phyloP scores from a whole-genome alignment of 2,888 invertebrate species.

The Ichneumoninae sp. region DNA sequence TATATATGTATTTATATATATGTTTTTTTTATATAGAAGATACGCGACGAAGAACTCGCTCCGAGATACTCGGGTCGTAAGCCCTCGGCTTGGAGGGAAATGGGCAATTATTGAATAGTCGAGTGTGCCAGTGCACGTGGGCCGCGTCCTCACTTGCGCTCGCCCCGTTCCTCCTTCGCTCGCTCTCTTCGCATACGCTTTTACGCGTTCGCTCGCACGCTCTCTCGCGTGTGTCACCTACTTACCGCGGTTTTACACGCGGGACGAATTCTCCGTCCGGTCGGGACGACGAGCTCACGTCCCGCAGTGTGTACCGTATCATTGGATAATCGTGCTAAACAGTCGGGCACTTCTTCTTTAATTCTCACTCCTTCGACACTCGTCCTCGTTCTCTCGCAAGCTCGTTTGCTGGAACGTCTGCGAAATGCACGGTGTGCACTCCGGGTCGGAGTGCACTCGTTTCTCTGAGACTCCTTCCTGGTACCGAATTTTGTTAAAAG shows the following conservation, averaged over 20 bases:
- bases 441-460: constrained; percentile 1
- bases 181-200: constrained; percentile 29
- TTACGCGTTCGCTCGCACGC: constrained; percentile 45
- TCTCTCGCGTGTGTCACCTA: constrained; percentile 67
- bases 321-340: constrained; percentile 36
- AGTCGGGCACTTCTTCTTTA: constrained; percentile 37
- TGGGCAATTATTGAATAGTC: constrained; percentile 72
- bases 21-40: not conserved
- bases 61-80: constrained; percentile 42
- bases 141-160: constrained; percentile 57
- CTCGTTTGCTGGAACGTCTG: constrained; percentile 4
- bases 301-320: constrained; percentile 32
- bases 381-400: constrained; percentile 23
- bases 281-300: constrained; percentile 26
- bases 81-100: constrained; percentile 69
- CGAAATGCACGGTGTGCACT: not conserved
- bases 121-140: constrained; percentile 70
- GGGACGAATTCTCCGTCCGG: constrained; percentile 61
- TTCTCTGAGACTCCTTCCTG: not conserved
- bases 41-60: constrained; percentile 36
- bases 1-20: not conserved
- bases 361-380: constrained; percentile 46
- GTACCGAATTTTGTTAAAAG: too few relatives aligned
- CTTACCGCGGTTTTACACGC: constrained; percentile 65
- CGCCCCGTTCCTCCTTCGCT: constrained; percentile 39